Conservation (phyloP, 2,113 vertebrate genomes). For the Oncorhynchus gorbuscha region DNA sequence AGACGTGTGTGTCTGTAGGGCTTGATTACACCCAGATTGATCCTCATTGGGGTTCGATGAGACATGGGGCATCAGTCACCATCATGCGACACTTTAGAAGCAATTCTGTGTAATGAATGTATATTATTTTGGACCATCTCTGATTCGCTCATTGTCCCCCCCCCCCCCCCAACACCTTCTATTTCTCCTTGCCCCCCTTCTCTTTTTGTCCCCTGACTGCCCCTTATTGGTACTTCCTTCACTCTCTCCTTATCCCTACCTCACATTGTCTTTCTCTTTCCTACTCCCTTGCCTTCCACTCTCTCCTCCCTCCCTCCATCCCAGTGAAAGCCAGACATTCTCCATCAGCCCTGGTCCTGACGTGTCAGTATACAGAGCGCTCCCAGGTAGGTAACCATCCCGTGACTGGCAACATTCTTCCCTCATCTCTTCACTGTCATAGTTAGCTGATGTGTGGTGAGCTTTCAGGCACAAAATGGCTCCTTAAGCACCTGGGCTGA, state of each 20-base stretch:
- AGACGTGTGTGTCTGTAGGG: neutral
- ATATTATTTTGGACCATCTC: neutral
- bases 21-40: constrained; percentile 52
- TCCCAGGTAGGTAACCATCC: constrained; percentile 31
- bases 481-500: no score
- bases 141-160: constrained; percentile 53
- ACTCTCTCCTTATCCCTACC: constrained; percentile 17
- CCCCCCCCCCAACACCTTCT: constrained; percentile 9
- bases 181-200: constrained; percentile 11
- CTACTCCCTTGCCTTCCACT: neutral
- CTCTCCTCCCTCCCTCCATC: neutral
- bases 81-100: constrained; percentile 55
- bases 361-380: constrained; percentile 51
- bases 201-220: constrained; percentile 12
- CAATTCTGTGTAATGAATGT: constrained; percentile 23
- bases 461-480: no score
- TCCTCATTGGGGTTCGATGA: constrained; percentile 69
- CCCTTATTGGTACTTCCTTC: constrained; percentile 1
- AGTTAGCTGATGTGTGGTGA: no score
- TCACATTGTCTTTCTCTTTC: constrained; percentile 2
- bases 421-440: no score
- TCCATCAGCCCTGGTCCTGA: constrained; percentile 41
- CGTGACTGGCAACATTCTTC: no score
- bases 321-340: constrained; percentile 41
- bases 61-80: constrained; percentile 41